phyloP scores from a whole-genome alignment of 1,140 invertebrate species.

The Drosophila kohkoa region DNA sequence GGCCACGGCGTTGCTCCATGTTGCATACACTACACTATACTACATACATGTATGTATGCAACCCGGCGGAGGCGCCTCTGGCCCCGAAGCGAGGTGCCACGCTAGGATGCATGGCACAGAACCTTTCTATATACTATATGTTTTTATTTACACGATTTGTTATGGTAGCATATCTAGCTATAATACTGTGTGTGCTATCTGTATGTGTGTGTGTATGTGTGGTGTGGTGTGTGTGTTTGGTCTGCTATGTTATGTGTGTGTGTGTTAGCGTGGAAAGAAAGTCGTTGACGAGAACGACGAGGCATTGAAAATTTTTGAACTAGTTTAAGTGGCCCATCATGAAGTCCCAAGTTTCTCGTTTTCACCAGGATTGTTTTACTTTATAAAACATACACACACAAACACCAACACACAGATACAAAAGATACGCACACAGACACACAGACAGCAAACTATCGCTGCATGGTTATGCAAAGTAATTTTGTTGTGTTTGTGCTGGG shows the following conservation, averaged over 20 bases:
- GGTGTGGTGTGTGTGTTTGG: constrained; percentile 44
- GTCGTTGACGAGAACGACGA: constrained; percentile 60
- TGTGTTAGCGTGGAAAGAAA: constrained; percentile 60
- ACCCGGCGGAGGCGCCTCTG: constrained; percentile 13
- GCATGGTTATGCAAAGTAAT: constrained; percentile 84
- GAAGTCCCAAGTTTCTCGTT: constrained; percentile 83
- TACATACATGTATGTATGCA: background rate
- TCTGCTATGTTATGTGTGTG: constrained; percentile 29
- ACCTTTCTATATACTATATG: constrained; percentile 40
- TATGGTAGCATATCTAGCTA: constrained; percentile 26
- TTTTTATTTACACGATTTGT: constrained; percentile 77
- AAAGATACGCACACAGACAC: constrained; percentile 4
- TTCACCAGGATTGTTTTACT: constrained; percentile 83
- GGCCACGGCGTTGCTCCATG: constrained; percentile 11
- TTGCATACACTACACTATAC: constrained; percentile 5
- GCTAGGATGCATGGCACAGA: constrained; percentile 25
- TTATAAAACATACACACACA: constrained; percentile 68
- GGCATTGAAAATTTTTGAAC: constrained; percentile 79
- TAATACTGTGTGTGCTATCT: constrained; percentile 12
- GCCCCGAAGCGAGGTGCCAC: constrained; percentile 5
- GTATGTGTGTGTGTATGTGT: constrained; percentile 40
- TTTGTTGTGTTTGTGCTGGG: constrained; percentile 69
- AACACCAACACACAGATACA: constrained; percentile 26
- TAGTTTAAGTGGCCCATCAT: constrained; percentile 83
- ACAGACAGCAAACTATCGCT: constrained; percentile 58